Percentiles rank a stretch among this genome's conserved stretches.
Conservation (phyloP, 64 coral and sea anemone genomes). For the Porites australiensis region DNA sequence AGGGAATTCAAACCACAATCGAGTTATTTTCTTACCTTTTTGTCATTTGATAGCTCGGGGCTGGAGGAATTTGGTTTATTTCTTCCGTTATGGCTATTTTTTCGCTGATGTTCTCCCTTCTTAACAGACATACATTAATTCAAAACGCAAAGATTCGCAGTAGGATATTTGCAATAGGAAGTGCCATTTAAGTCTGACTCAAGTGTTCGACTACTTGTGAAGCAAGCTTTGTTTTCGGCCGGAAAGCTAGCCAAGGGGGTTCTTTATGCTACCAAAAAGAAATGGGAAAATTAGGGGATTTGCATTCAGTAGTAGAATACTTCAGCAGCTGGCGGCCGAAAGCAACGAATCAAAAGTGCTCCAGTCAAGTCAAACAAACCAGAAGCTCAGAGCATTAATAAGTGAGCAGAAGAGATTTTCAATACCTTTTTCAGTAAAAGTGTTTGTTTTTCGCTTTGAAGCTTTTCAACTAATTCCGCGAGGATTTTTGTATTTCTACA, state of each 20-base stretch:
- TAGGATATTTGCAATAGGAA: constrained; percentile 20
- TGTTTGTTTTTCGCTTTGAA: too few relatives aligned
- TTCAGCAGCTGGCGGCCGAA: neutral
- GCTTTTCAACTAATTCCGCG: too few relatives aligned
- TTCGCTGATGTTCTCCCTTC: neutral
- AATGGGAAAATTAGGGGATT: constrained; percentile 34
- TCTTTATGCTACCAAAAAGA: neutral
- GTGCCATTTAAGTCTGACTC: neutral
- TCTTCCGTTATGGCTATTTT: neutral
- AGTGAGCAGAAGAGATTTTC: neutral
- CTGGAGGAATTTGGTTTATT: constrained; percentile 10
- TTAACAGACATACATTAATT: neutral
- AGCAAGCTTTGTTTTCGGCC: neutral
- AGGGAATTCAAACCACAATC: too few relatives aligned
- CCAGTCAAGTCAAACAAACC: neutral
- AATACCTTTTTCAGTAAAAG: too few relatives aligned
- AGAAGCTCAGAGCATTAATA: neutral
- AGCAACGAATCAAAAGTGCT: constrained; percentile 22
- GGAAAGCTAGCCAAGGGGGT: neutral
- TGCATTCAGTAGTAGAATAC: constrained; percentile 18
- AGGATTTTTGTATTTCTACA: too few relatives aligned
- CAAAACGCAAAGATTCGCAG: neutral
- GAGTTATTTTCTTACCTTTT: neutral
- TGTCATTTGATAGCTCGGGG: neutral
- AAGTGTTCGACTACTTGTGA: neutral